These are phyloP conservation scores for Neodon shergylaensis DNA, from an alignment of 2,113 vertebrate genomes.

Conservation along the genomic window DNA sequence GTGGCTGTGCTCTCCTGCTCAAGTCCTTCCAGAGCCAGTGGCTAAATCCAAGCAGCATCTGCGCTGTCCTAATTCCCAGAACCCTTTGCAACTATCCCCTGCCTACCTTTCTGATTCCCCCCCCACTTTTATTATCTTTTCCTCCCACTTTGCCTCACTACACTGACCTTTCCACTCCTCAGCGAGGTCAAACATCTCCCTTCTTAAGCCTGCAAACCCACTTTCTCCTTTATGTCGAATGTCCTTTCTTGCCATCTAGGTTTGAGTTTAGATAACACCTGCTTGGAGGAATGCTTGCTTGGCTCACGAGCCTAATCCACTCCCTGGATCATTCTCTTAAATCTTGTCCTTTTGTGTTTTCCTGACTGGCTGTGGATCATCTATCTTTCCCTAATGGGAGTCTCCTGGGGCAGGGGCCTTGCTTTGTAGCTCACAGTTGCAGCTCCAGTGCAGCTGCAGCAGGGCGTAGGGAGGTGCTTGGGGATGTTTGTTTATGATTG, in stretches of 20 bases:
- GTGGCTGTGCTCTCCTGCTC: background rate
- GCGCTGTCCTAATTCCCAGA: background rate
- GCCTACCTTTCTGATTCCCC: too few species aligned
- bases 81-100: background rate
- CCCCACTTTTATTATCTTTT: background rate
- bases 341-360: background rate
- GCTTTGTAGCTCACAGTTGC: background rate
- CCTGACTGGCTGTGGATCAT: background rate
- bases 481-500: background rate
- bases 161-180: background rate
- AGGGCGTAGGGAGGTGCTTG: background rate
- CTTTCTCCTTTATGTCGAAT: background rate
- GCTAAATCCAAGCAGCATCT: background rate
- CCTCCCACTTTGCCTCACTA: background rate
- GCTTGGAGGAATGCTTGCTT: background rate
- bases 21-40: background rate
- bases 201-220: background rate
- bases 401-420: background rate
- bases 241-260: background rate
- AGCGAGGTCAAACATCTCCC: background rate
- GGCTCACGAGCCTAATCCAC: background rate
- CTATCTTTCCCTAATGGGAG: background rate
- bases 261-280: background rate
- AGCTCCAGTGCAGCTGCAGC: background rate
- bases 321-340: background rate